Evolutionary conservation across 2,797 vertebrate genomes (phyloP), one percentile per base, ranked within the genome.

Genomic region (Tokudaia muenninki): DNA sequence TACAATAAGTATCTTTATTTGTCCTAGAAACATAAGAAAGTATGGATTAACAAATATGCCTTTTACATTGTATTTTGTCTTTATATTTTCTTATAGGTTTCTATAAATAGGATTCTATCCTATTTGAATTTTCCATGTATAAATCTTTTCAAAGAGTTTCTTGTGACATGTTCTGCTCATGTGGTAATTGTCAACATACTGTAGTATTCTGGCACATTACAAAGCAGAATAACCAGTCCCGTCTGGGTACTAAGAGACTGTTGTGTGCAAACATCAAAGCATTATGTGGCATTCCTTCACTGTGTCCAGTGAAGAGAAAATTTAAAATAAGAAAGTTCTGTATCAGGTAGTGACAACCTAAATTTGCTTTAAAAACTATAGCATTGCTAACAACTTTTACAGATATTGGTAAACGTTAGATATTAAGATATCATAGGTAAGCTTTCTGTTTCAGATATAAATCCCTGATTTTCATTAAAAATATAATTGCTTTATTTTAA

Each of bases 21-120:
- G 89, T 78, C 4, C 75, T 72, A n/a, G 0, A 67, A 26, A 2
- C 55, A 52, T 61, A 90, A 22, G 24, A 26, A 74, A 31, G 4
- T 74, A 87, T 74, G 8, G 50, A 55, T 87, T 95, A 89, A 67
- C 52, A 82, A 88, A 34, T 17, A 34, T 93, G 31, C 19, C 84
- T 89, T 57, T 55, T 17, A 44, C 63, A 16, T 74, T 83, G 31
- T 74, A 16, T 92, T 95, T 95, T 92, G 12, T 63, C 2, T 6
- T 34, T 87, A 19, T 75, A 79, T 92, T 19, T 96, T 41, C 3
- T 63, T 31, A 34, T 2, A 74, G 34, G 31, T 6, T 52, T 92
- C 34, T 79, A 26, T 22, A 92, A 91, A 61, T 83, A 29, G 4
- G 55, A 11, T 92, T 92, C 22, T 41, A 6, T 90, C 24, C 19